Percentiles rank a stretch among this genome's conserved stretches.
phyloP scores from a whole-genome alignment of 2,888 invertebrate genomes.

The Eupithecia subumbrata region DNA sequence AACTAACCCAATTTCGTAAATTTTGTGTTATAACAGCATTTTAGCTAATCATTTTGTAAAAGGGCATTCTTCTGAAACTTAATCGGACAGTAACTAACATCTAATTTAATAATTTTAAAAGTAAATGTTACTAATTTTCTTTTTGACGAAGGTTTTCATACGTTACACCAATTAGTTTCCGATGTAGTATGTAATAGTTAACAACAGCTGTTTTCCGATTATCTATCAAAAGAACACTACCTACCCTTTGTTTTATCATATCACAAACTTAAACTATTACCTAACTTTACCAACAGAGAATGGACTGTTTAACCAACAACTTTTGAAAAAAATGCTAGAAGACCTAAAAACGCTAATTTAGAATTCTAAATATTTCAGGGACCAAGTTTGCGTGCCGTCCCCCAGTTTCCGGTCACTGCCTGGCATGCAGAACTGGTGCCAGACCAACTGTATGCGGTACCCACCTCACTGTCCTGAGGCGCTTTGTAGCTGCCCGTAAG shows the following conservation, averaged over 20 bases:
- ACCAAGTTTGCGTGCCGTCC: slow-evolving; percentile 91
- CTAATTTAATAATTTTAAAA: too few species aligned
- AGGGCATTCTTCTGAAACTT: not conserved
- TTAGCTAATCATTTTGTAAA: not conserved
- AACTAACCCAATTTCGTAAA: not conserved
- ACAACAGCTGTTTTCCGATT: not conserved
- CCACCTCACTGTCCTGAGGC: slow-evolving; percentile 92
- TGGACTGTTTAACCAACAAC: not conserved
- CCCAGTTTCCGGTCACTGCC: slow-evolving; percentile 86
- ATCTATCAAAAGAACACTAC: not conserved
- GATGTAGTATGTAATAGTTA: not conserved
- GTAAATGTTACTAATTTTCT: too few species aligned
- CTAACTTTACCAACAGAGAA: not conserved
- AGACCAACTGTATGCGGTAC: slow-evolving; percentile 92
- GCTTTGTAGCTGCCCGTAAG: slow-evolving; percentile 93
- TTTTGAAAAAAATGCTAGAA: not conserved
- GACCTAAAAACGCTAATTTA: not conserved
- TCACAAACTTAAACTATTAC: not conserved
- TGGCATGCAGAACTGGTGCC: slow-evolving; percentile 93
- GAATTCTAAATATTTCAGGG: slow-evolving; percentile 74
- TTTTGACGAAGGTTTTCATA: not conserved
- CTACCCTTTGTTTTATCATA: not conserved
- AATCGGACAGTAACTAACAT: not conserved
- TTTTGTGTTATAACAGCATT: not conserved
- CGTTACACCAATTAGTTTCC: not conserved